phyloP scores from a whole-genome alignment of 2,797 vertebrate genomes.

The Siniperca undulata region DNA sequence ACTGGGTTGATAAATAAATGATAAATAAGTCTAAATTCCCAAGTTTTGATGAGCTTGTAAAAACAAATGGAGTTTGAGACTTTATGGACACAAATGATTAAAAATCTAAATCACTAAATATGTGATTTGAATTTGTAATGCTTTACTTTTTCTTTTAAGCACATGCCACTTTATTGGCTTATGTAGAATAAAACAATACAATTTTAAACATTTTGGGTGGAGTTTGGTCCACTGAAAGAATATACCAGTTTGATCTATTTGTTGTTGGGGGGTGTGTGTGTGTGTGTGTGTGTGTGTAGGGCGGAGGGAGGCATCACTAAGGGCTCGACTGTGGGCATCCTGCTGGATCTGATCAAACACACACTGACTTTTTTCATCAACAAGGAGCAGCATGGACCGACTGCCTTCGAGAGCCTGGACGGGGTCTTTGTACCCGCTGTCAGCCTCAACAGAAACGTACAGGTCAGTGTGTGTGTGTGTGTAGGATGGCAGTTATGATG shows the following conservation, averaged over 20 bases:
- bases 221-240: background rate
- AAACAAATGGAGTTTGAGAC: background rate
- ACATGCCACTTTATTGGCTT: background rate
- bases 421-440: slow-evolving; percentile 97
- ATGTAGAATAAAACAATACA: background rate
- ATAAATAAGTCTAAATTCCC: background rate
- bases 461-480: slow-evolving; percentile 84
- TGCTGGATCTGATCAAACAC: slow-evolving; percentile 94
- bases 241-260: background rate
- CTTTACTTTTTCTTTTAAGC: background rate
- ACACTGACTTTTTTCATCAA: slow-evolving; percentile 96
- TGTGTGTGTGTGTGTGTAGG: slow-evolving; percentile 78
- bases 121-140: background rate
- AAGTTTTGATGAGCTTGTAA: background rate
- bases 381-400: slow-evolving; percentile 95
- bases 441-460: slow-evolving; percentile 98
- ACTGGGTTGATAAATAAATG: too few relatives aligned
- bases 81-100: background rate
- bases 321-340: slow-evolving; percentile 93
- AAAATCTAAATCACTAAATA: background rate
- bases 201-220: background rate
- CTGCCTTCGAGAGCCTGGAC: slow-evolving; percentile 94
- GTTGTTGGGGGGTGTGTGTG: slow-evolving; percentile 43
- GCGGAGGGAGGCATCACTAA: slow-evolving; percentile 96
- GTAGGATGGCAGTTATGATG: background rate